Base-by-base conservation (phyloP, 2,113 vertebrate genomes). In the Microcebus tavaratra region DNA sequence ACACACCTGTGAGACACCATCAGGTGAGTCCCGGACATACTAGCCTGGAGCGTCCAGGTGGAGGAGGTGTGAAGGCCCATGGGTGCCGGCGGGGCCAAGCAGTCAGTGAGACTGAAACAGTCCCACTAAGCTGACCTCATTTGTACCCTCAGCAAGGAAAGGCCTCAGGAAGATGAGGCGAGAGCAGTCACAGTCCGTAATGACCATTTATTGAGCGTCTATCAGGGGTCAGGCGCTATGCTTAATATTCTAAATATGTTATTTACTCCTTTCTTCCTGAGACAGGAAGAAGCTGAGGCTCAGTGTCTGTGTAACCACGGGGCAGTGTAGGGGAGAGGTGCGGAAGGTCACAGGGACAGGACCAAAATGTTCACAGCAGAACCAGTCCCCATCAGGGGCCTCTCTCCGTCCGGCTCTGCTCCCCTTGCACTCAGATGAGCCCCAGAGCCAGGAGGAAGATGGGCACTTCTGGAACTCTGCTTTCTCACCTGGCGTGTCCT, bases 251-350 rank as follows among this genome's bases (percentile, higher is more conserved):
- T 34, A 63, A 78, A 31, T 31, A 29, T 12, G 11, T 25, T 12
- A 27, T 80, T 81, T 50, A 42, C 25, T 67, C 45, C 63, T 75
- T 27, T 45, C 45, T 45, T 45, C 45, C 45, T 75, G 68, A 75
- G 68, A 75, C 20, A n/a, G 18, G 53, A 75, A 20, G 53, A 59
- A 34, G 59, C 36, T 42, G 53, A 23, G 27, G 7, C 18, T 13
- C 17, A 34, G 12, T 13, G 3, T 29, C 42, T 31, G 36, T 0
- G 2, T n/a, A 50, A 63, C 6, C 7, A 0, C 15, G 1, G n/a
- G 7, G 4, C n/a, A 21, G 27, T 20, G 6, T 14, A 1, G 15
- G 15, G 57, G 31, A 45, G 36, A 15, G 42, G 4, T 29, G 21
- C 12, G 12, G 68, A 20, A 27, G 31, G 13, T 18, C 68, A 15